A percentile compares a stretch with the other conserved stretches of the same genome.
Evolutionary conservation across 2,113 vertebrate species (phyloP).

Genomic region (Pteronura brasiliensis): DNA sequence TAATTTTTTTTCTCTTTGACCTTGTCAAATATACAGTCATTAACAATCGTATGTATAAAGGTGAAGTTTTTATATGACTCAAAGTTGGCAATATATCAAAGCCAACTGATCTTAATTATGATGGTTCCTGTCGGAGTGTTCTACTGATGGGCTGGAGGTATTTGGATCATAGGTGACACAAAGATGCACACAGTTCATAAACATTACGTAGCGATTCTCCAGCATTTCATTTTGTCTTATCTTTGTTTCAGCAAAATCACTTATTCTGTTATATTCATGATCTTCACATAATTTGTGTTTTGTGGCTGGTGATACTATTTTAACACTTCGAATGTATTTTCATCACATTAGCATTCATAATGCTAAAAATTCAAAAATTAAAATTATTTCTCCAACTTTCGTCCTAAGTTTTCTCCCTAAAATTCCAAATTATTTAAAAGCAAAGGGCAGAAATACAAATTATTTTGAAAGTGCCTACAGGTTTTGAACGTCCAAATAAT

Average conservation of each 20-base stretch:
- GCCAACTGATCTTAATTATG: background rate
- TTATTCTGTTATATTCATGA: background rate
- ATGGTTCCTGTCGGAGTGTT: background rate
- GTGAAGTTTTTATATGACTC: background rate
- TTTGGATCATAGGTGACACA: background rate
- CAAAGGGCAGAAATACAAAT: background rate
- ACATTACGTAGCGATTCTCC: background rate
- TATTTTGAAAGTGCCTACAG: background rate
- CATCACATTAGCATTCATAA: background rate
- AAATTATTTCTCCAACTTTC: background rate
- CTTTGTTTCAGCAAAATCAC: background rate
- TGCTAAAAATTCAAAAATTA: background rate
- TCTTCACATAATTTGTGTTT: background rate
- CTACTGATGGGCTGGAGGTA: background rate
- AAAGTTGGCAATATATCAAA: conserved; percentile 25
- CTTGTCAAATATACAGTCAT: conserved; percentile 12
- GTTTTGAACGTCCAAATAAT: background rate
- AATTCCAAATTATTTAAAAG: background rate
- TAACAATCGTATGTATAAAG: background rate
- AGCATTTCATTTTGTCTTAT: background rate
- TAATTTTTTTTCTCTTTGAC: background rate
- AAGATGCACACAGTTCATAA: background rate
- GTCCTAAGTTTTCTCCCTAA: background rate
- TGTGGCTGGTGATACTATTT: background rate
- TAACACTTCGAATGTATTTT: background rate